Conservation (phyloP, 2,888 invertebrate species). For the Rhimphoctona megacephalus region DNA sequence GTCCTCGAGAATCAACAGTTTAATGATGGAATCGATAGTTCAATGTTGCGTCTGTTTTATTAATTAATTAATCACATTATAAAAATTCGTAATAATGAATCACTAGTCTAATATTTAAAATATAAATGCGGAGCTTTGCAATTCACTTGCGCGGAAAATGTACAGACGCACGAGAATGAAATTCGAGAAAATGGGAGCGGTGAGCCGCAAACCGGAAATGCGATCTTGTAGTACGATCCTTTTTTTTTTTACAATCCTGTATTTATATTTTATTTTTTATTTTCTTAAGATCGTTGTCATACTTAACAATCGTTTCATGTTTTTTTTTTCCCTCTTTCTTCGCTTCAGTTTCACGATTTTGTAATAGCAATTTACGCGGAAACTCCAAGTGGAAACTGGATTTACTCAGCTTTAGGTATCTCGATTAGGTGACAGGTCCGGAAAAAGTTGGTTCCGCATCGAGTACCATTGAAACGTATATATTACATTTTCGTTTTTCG, state of each 20-base stretch:
- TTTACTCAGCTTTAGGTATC: conserved; percentile 47
- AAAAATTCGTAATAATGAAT: not conserved
- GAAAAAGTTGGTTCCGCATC: conserved; percentile 64
- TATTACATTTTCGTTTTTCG: conserved; percentile 21
- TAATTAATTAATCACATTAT: too few species aligned
- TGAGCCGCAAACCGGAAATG: conserved; percentile 64
- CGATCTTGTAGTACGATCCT: conserved; percentile 38
- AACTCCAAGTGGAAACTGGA: conserved; percentile 39
- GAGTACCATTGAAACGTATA: conserved; percentile 38
- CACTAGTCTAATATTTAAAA: not conserved
- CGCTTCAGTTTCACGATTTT: conserved; percentile 41
- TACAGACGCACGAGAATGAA: conserved; percentile 29
- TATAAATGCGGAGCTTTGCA: not conserved
- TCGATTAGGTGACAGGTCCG: conserved; percentile 54
- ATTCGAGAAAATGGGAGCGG: conserved; percentile 38
- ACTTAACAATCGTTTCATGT: conserved; percentile 56
- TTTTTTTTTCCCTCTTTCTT: conserved; percentile 13
- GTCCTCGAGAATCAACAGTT: not conserved
- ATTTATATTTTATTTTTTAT: conserved; percentile 16
- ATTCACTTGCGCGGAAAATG: not conserved
- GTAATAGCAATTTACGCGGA: conserved; percentile 63
- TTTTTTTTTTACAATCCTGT: not conserved
- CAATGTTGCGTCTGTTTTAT: too few species aligned
- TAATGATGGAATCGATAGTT: not conserved
- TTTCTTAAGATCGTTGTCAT: conserved; percentile 18